Conservation (phyloP, 1,140 invertebrate genomes). For the Drosophila persimilis region DNA sequence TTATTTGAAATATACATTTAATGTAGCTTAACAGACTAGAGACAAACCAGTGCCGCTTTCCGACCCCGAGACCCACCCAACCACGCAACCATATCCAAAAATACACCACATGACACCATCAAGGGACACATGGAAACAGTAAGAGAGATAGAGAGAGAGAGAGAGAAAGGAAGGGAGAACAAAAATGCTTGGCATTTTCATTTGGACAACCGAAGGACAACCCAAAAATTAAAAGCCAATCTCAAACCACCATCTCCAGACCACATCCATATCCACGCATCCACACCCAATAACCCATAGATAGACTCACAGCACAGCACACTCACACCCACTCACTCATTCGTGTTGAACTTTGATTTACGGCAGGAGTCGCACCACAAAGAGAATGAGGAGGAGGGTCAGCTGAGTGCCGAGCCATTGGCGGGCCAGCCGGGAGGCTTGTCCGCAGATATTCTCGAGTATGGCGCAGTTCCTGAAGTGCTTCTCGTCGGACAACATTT, state of each 20-base stretch:
- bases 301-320: constrained; percentile 9
- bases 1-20: constrained; percentile 44
- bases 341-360: constrained; percentile 28
- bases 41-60: constrained; percentile 62
- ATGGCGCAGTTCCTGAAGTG: constrained; percentile 77
- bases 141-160: not conserved
- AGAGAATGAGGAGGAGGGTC: constrained; percentile 18
- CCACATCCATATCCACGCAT: constrained; percentile 8
- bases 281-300: constrained; percentile 1
- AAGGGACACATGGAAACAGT: too few relatives aligned
- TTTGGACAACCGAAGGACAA: constrained; percentile 39
- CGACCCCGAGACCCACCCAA: constrained; percentile 62
- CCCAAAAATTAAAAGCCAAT: constrained; percentile 1
- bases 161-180: not conserved
- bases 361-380: constrained; percentile 23
- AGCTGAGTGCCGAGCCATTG: constrained; percentile 22
- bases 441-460: constrained; percentile 63
- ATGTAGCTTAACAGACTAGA: constrained; percentile 32
- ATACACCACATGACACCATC: constrained; percentile 16
- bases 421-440: constrained; percentile 5
- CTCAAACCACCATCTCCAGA: constrained; percentile 12
- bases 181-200: constrained; percentile 68
- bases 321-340: constrained; percentile 13
- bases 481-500: constrained; percentile 80
- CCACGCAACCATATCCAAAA: constrained; percentile 28